Evolutionary conservation across 2,888 invertebrate species (phyloP), one percentile per base, ranked within the genome.

Genomic region (Phasia obesa): DNA sequence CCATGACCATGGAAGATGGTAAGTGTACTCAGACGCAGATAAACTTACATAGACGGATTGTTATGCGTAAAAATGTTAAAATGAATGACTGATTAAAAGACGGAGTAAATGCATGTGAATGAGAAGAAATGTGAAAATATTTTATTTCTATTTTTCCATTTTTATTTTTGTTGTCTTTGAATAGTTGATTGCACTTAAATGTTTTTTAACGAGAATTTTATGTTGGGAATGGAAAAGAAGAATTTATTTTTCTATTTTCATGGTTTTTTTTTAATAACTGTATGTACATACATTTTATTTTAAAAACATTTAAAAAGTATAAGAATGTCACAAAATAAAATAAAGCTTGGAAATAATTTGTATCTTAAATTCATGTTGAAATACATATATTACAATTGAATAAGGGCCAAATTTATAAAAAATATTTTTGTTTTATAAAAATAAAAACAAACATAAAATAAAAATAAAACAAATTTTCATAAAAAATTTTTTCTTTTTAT

Each of bases 1-100:
- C 95, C 71, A 93, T 95, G 90, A 98, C 97, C 69, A 92, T 95
- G 86, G 97, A 97, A 92, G 97, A 97, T 92, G 95, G 96, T 97
- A 93, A 94, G 93, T 92, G 86, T 53, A 31, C 91, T 53, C 31
- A 21, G 17, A 23, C 60, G 21, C 13, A 31, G 15, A 49, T 9
- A 21, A 4, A n/a, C 38, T 27, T 53, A 64, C 25, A 23, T 35
- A 31, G 35, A 64, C 47, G 53, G 6, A 55, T 55, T 64, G 60
- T 64, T 59, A 4, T 76, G 49, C 49, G 51, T 60, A 51, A 51
- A 53, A 53, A 67, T 60, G 25, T 57, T 57, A 2, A 64, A 64
- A 25, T 70, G 31, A 70, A 64, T 60, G 21, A 69, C 13, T 69
- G 59, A 42, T 23, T 69, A 31, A 47, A 13, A 70, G 67, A 38